These are phyloP conservation scores for Addax nasomaculatus DNA, from an alignment of 2,113 vertebrate species.

Conservation along the genomic window DNA sequence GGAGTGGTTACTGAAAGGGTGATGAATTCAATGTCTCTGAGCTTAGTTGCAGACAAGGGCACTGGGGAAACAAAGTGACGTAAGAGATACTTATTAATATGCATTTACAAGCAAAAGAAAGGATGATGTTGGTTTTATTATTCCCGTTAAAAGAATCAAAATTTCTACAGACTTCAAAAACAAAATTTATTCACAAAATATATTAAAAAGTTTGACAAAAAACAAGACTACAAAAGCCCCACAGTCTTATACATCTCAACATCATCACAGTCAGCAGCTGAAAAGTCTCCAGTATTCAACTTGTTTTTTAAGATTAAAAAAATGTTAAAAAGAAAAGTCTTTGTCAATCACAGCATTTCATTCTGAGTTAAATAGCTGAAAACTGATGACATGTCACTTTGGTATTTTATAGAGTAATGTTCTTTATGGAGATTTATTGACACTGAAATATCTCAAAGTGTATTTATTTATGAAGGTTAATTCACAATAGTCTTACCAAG, in stretches of 20 bases:
- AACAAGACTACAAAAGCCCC: not conserved
- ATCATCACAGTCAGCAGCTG: not conserved
- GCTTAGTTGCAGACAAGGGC: not conserved
- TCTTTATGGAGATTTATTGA: not conserved
- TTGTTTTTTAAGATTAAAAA: not conserved
- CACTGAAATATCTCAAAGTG: not conserved
- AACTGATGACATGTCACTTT: not conserved
- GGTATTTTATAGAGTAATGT: not conserved
- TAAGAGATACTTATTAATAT: not conserved
- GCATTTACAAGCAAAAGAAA: not conserved
- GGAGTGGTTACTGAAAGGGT: not conserved
- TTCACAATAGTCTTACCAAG: not conserved
- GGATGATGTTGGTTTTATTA: not conserved
- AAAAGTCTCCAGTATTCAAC: constrained; percentile 11
- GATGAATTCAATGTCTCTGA: not conserved
- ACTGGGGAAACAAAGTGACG: not conserved
- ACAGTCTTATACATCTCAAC: not conserved
- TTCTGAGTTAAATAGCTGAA: not conserved
- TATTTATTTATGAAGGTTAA: constrained; percentile 1
- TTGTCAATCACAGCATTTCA: not conserved
- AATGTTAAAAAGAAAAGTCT: not conserved
- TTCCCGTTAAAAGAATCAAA: not conserved
- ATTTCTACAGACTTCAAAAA: not conserved
- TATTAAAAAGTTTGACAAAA: constrained; percentile 37
- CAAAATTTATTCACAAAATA: constrained; percentile 62